A percentile compares a stretch with the other conserved stretches of the same genome.
Evolutionary conservation across 2,888 invertebrate genomes (phyloP).

Genomic region (Thymelicus sylvestris): DNA sequence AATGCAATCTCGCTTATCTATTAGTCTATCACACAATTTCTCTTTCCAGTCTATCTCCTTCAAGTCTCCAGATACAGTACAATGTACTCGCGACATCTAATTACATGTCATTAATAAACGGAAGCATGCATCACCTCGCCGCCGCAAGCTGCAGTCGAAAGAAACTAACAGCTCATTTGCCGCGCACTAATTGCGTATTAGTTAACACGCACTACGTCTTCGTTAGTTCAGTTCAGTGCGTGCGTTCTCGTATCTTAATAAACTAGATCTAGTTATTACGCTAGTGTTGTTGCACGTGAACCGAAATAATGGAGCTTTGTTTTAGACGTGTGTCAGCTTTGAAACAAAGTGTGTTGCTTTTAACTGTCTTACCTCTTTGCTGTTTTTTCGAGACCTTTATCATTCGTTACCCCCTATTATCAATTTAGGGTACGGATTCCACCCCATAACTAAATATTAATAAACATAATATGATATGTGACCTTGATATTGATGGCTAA

Average conservation of each 20-base stretch:
- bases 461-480: no score
- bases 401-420: no score
- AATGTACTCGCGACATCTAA: conserved; percentile 19
- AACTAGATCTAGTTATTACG: background rate
- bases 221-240: conserved; percentile 7
- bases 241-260: conserved; percentile 5
- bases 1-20: background rate
- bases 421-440: no score
- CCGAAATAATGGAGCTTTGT: background rate
- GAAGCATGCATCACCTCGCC: conserved; percentile 12
- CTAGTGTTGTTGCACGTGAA: background rate
- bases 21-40: background rate
- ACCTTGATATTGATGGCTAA: no score
- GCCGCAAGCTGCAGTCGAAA: conserved; percentile 3
- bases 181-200: conserved; percentile 22
- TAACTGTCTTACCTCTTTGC: no score
- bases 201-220: conserved; percentile 28
- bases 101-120: conserved; percentile 30
- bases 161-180: conserved; percentile 18
- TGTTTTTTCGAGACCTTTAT: no score
- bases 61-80: background rate
- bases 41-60: conserved; percentile 8
- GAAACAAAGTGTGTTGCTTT: no score
- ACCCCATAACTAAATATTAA: no score
- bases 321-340: background rate